phyloP scores from a whole-genome alignment of 2,113 vertebrate genomes.

The Struthidea cinerea region DNA sequence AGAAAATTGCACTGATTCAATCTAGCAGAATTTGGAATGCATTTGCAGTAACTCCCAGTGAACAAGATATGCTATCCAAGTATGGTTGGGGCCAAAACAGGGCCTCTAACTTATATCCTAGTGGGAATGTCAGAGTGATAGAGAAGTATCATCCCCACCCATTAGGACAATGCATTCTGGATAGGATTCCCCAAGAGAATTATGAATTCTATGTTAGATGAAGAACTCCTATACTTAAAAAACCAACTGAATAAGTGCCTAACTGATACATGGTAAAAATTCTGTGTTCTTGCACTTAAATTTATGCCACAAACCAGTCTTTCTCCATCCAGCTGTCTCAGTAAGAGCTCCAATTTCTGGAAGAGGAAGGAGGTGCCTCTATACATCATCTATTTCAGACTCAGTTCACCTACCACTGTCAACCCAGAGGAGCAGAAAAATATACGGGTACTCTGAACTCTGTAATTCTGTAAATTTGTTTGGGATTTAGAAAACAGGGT shows the following conservation, averaged over 20 bases:
- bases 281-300: not conserved
- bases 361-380: not conserved
- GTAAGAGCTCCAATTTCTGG: not conserved
- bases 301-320: not conserved
- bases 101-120: not conserved
- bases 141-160: not conserved
- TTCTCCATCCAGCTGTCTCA: not conserved
- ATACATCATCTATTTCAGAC: not conserved
- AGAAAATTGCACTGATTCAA: not conserved
- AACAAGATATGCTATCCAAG: not conserved
- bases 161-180: not conserved
- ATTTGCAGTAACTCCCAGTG: not conserved
- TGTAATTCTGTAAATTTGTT: not conserved
- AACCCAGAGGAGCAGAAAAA: not conserved
- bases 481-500: not conserved
- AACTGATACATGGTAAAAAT: not conserved
- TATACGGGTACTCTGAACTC: not conserved
- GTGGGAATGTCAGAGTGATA: not conserved
- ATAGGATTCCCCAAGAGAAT: not conserved
- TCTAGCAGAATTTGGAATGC: constrained; percentile 5
- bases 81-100: not conserved
- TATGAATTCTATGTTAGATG: not conserved
- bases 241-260: not conserved
- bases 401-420: not conserved
- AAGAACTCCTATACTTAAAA: not conserved